A percentile compares a stretch with the other conserved stretches of the same genome.
phyloP scores from a whole-genome alignment of 2,113 vertebrate genomes.

The Perca fluviatilis region DNA sequence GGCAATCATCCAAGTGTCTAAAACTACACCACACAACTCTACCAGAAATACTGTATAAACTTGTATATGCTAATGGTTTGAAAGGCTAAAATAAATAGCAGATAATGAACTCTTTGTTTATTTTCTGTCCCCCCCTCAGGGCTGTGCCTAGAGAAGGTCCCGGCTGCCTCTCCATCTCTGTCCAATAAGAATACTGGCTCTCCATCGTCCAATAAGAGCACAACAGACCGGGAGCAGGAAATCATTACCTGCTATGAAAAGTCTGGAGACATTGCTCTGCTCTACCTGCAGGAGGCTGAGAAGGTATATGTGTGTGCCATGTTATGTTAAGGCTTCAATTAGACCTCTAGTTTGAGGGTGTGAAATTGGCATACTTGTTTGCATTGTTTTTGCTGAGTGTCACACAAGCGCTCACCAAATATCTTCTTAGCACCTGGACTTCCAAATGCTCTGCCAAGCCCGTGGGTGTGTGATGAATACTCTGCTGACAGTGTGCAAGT shows the following conservation, averaged over 20 bases:
- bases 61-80: not conserved
- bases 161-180: constrained; percentile 87
- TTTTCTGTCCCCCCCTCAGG: constrained; percentile 78
- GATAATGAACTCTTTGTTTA: not conserved
- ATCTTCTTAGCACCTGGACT: constrained; percentile 11
- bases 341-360: not conserved
- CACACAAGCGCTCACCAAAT: not conserved
- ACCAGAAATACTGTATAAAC: not conserved
- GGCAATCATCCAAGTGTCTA: not conserved
- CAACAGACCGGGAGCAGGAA: constrained; percentile 90
- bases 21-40: not conserved
- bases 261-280: constrained; percentile 95
- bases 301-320: constrained; percentile 84
- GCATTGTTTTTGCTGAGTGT: not conserved
- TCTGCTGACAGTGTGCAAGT: constrained; percentile 34
- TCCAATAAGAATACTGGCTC: constrained; percentile 85
- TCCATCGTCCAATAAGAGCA: constrained; percentile 84
- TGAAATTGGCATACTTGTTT: not conserved
- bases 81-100: not conserved
- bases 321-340: not conserved
- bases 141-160: constrained; percentile 95
- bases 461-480: constrained; percentile 50
- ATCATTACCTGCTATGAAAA: constrained; percentile 98
- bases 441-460: not conserved
- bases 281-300: constrained; percentile 98